These are phyloP conservation scores for Camelus dromedarius DNA, from an alignment of 2,113 vertebrate genomes.

Conservation along the genomic window DNA sequence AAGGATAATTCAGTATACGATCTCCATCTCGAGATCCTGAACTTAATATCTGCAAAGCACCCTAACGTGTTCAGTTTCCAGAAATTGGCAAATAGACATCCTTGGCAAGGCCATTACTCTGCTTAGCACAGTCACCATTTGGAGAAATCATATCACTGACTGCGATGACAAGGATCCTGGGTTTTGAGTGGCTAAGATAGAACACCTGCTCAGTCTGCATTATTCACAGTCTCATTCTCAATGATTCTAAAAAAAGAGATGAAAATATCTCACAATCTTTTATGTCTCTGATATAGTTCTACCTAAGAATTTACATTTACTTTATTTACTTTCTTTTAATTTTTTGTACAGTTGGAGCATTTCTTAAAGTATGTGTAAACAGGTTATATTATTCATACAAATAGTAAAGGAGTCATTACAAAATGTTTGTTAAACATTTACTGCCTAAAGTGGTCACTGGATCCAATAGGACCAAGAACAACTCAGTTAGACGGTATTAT, in stretches of 20 bases:
- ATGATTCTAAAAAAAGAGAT: background rate
- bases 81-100: background rate
- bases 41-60: background rate
- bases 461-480: background rate
- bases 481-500: background rate
- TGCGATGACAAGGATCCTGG: background rate
- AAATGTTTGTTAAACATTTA: conserved; percentile 1
- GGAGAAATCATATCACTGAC: background rate
- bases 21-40: background rate
- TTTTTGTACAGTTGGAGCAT: background rate
- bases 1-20: background rate
- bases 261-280: background rate
- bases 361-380: background rate
- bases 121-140: background rate
- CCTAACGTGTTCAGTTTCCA: background rate
- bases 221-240: background rate
- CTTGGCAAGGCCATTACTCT: background rate
- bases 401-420: background rate
- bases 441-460: background rate
- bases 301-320: background rate
- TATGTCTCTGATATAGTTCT: background rate
- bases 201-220: background rate
- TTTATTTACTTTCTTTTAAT: background rate
- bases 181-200: background rate
- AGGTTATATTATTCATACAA: background rate